Evolutionary conservation across 2,888 invertebrate species (phyloP), one percentile per base, ranked within the genome.

Genomic region (Cephus pygmeus): DNA sequence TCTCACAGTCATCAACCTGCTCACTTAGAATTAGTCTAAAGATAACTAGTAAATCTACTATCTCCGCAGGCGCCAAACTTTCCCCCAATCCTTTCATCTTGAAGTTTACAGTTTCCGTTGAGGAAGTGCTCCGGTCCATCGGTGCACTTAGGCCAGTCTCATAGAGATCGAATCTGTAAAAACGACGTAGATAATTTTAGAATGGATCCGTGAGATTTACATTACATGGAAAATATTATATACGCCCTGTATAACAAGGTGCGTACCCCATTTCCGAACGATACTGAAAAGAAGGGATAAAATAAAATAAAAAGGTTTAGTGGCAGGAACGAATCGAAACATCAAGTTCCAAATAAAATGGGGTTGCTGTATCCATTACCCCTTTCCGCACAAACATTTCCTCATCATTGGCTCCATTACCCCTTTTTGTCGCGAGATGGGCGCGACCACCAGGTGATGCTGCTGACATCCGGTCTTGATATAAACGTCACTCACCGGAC

Each of bases 361-460:
- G 56, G 56, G 56, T 23, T 56, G 23, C 23, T 23, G 56, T 23
- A 9, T 56, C 56, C 56, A 23, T 1, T 56, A 56, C 9, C 56
- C 23, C 23, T 56, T 56, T 23, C 6, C 31, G 71, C 71, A n/a
- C 12, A 71, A 34, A 34, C 1, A 34, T 34, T 34, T 34, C 71
- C 31, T 71, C 71, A 34, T 71, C 71, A 71, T 71, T 34, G 71
- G 31, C 71, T 71, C 71, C 31, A 33, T 34, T 33, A 85, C 86
- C 86, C 86, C 87, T 87, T 56, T 56, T 85, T 81, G 79, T 80
- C 79, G 80, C 77, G 81, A 82, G 83, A 84, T 81, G 77, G 82
- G 84, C 83, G 83, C 83, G 82, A 83, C 84, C 83, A 84, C 87
- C 87, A 86, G 87, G 87, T 87, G 87, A 84, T 80, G 75, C 80